phyloP scores from a whole-genome alignment of 2,888 invertebrate species.

The Oxytorus armatus region DNA sequence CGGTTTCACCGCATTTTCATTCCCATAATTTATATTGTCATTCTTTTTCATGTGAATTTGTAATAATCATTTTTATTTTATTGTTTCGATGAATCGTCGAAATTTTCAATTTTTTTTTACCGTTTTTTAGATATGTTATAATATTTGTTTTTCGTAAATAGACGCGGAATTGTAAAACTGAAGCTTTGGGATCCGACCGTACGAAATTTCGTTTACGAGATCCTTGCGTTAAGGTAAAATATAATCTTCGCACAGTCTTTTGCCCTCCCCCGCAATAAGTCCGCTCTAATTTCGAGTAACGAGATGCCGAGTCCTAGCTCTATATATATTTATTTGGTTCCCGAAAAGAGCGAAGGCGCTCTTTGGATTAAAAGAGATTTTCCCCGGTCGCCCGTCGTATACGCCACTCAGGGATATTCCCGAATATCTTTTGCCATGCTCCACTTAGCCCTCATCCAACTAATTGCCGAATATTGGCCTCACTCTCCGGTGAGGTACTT shows the following conservation, averaged over 20 bases:
- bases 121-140: background rate
- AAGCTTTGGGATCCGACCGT: background rate
- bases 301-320: slow-evolving; percentile 37
- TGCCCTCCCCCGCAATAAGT: slow-evolving; percentile 58
- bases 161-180: slow-evolving; percentile 2
- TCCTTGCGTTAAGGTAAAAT: slow-evolving; percentile 43
- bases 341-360: background rate
- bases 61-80: background rate
- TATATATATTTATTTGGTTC: slow-evolving; percentile 5
- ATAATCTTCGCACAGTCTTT: slow-evolving; percentile 65
- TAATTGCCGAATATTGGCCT: slow-evolving; percentile 58
- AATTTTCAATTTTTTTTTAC: background rate
- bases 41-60: too few species aligned
- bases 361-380: slow-evolving; percentile 67
- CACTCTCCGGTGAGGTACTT: slow-evolving; percentile 29
- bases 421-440: slow-evolving; percentile 44
- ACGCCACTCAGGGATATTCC: slow-evolving; percentile 29
- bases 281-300: slow-evolving; percentile 77
- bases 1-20: too few species aligned
- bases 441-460: slow-evolving; percentile 48
- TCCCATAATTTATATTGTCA: background rate
- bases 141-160: slow-evolving; percentile 14
- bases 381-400: slow-evolving; percentile 22
- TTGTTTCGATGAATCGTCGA: too few species aligned
- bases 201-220: slow-evolving; percentile 14